Base-by-base conservation (phyloP, 2,797 vertebrate species). In the Leptoclinus maculatus region DNA sequence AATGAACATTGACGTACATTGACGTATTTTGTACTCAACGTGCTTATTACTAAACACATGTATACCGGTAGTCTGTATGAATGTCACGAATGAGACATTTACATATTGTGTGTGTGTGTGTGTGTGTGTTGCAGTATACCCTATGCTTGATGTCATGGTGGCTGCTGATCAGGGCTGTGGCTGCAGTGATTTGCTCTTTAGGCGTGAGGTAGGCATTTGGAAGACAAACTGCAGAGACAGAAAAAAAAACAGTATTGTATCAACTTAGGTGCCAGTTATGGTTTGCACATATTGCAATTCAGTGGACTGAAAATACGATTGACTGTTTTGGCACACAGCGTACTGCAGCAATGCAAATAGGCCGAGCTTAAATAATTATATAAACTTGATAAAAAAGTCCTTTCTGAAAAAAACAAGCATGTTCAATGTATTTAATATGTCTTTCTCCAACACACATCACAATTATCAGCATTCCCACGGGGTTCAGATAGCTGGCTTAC, bases 91-190 rank as follows among this genome's bases (percentile, higher is more conserved):
- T 25, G 11, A 49, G 57, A 17, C 49, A 25, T 3, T 23, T 7
- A 54, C 10, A 64, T 13, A 38, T 27, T 21, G 27, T 67, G 27
- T 34, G n/a, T 62, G 27, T 67, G 27, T 34, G n/a, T 62, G 27
- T 7, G 17, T 54, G 47, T 16, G 59, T 60, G 27, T 58, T 64
- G 62, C 3, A 60, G 56, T 92, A 71, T 96, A 99, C 98, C 97
- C 98, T 93, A 97, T 95, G 95, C 97, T 97, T 84, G 97, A 98
- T 97, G 97, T 99, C 98, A 99, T 99, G 96, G 95, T 98, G 96
- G 94, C 93, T 95, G 93, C 79, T 92, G 93, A 96, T 99, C 97
- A 99, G 95, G 96, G 96, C 96, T 96, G 96, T 95, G 95, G 96
- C 95, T 96, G 96, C 95, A 97, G 96, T 95, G 96, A 91, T 93